Evolutionary conservation across 2,888 invertebrate genomes (phyloP), one percentile per base, ranked within the genome.

Genomic region (Anthophora plumipes): DNA sequence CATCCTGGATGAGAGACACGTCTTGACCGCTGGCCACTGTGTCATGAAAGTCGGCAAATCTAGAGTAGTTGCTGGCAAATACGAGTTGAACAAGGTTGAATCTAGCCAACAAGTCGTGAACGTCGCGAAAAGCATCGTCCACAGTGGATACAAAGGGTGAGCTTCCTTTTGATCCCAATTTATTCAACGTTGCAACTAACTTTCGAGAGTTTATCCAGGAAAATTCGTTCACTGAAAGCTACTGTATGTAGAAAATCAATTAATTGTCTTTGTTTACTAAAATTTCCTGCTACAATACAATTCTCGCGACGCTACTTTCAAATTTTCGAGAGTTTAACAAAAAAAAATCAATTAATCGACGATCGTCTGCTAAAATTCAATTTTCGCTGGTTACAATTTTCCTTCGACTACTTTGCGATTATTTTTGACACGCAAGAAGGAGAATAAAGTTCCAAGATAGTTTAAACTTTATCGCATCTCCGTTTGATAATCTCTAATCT

Each of bases 41-140:
- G 50, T 94, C 61, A 92, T 94, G 79, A 86, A 87, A 46, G 48
- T 86, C 17, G 92, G 94, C 67, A 80, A 68, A 1, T 71, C 88
- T 31, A 85, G 76, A 89, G 95, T 94, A 0, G 91, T 94, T 0
- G 95, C 94, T 0, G 95, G 95, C n/a, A 95, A 94, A 0, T 94
- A 95, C 88, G 93, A 94, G 68, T 92, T 95, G 0, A 66, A 71
- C 50, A 17, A 37, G 37, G 41, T n/a, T 4, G 91, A 92, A 46
- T 91, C 90, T 0, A 87, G 91, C 1, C 94, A 95, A 88, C 91
- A 92, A 72, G 57, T 79, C 11, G 69, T 88, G 43, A 25, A 64
- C 1, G 89, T 94, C 12, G 88, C 87, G 7, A 91, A 87, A 20
- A 88, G 91, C 25, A 85, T 90, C 31, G 87, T 93, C 1, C 94